phyloP scores from a whole-genome alignment of 2,888 invertebrate genomes.

The Epinotia ramella region DNA sequence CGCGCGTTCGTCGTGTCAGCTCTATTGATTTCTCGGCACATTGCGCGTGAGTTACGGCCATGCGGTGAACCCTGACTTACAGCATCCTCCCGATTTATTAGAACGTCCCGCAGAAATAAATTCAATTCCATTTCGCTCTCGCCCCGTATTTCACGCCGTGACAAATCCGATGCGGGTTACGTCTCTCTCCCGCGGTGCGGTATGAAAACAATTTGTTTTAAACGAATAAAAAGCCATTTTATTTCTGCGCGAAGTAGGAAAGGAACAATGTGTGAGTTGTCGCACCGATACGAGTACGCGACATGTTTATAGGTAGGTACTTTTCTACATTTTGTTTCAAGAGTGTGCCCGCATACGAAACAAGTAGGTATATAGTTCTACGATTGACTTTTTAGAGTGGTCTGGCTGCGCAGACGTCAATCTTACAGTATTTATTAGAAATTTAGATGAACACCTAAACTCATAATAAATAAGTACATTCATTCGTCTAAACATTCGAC shows the following conservation, averaged over 20 bases:
- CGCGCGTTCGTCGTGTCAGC: conserved; percentile 57
- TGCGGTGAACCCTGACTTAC: conserved; percentile 76
- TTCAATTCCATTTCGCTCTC: conserved; percentile 71
- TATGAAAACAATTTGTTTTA: conserved; percentile 36
- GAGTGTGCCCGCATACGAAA: not conserved
- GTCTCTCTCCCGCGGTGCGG: conserved; percentile 52
- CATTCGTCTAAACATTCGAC: not conserved
- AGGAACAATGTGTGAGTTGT: not conserved
- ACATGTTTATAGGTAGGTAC: not conserved
- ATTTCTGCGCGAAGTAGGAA: conserved; percentile 4
- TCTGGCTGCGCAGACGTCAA: not conserved
- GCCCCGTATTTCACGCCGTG: conserved; percentile 71
- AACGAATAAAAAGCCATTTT: conserved; percentile 29
- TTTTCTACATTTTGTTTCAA: not conserved
- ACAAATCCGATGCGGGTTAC: conserved; percentile 78
- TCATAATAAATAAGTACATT: not conserved
- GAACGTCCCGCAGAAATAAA: conserved; percentile 78
- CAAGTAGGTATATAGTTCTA: not conserved
- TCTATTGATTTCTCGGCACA: conserved; percentile 84
- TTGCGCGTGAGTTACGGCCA: conserved; percentile 77
- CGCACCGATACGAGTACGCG: not conserved
- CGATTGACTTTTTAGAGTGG: not conserved
- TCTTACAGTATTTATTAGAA: not conserved
- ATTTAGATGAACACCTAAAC: not conserved
- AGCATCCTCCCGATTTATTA: conserved; percentile 78